Conservation (phyloP, 2,113 vertebrate genomes). For the Pedetes capensis region DNA sequence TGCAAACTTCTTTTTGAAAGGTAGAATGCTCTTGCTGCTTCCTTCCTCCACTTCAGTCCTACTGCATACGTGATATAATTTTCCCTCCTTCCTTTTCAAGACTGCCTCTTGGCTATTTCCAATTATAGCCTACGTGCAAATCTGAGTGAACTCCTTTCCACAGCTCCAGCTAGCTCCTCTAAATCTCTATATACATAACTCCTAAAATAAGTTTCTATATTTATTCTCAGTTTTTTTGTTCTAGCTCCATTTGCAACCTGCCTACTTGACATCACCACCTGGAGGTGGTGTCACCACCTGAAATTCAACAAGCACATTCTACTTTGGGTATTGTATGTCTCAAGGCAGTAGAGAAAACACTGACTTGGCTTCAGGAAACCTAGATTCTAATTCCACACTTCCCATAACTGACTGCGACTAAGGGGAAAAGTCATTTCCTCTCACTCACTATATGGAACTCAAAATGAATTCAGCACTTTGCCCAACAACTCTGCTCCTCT, state of each 20-base stretch:
- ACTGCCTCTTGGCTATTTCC: not conserved
- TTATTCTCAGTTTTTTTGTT: slow-evolving; percentile 17
- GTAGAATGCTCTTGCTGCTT: not conserved
- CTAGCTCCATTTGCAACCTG: not conserved
- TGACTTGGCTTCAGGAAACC: not conserved
- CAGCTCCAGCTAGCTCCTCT: not conserved
- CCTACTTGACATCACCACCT: not conserved
- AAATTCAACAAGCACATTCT: not conserved
- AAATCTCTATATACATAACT: not conserved
- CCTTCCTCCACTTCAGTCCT: not conserved
- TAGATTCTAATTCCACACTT: slow-evolving; percentile 20
- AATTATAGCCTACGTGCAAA: not conserved
- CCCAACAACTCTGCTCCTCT: not conserved
- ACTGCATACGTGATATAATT: not conserved
- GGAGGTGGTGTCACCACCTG: not conserved
- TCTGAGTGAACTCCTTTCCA: not conserved
- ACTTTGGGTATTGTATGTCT: not conserved
- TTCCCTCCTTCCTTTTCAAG: not conserved
- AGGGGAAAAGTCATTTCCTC: not conserved
- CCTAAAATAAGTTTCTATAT: not conserved
- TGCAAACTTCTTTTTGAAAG: not conserved
- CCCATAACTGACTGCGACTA: not conserved
- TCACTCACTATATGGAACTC: not conserved
- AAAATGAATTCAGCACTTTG: not conserved
- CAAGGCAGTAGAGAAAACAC: not conserved